Evolutionary conservation across 1,140 invertebrate genomes (phyloP).

Genomic region (Prorops nasuta): DNA sequence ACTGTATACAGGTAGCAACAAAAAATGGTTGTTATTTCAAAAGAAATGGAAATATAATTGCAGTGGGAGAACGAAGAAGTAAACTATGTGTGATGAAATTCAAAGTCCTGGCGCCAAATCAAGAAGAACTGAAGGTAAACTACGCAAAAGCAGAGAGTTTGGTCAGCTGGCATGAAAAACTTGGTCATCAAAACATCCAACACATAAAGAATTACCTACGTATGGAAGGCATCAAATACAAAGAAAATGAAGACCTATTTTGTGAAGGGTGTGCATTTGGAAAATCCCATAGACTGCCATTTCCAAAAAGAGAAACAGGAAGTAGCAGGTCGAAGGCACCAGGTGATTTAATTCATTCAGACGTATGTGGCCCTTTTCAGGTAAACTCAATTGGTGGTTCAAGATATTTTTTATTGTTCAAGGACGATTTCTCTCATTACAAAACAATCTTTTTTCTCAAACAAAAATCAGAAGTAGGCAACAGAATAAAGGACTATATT

Average conservation of each 20-base stretch:
- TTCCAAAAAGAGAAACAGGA: background rate
- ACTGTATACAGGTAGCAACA: background rate
- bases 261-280: background rate
- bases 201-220: background rate
- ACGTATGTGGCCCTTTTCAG: constrained; percentile 4
- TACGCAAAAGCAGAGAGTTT: background rate
- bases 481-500: background rate
- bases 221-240: background rate
- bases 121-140: background rate
- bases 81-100: background rate
- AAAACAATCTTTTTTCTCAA: background rate
- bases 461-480: background rate
- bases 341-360: background rate
- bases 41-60: background rate
- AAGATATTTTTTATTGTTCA: constrained; percentile 3
- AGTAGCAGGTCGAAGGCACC: background rate
- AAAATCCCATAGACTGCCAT: background rate
- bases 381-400: background rate
- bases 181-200: background rate
- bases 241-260: background rate
- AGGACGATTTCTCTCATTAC: constrained; percentile 5
- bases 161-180: background rate
- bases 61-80: background rate
- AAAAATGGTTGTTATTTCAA: background rate
- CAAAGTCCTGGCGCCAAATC: background rate